phyloP scores from a whole-genome alignment of 2,888 invertebrate species.

The Rhagium mordax region DNA sequence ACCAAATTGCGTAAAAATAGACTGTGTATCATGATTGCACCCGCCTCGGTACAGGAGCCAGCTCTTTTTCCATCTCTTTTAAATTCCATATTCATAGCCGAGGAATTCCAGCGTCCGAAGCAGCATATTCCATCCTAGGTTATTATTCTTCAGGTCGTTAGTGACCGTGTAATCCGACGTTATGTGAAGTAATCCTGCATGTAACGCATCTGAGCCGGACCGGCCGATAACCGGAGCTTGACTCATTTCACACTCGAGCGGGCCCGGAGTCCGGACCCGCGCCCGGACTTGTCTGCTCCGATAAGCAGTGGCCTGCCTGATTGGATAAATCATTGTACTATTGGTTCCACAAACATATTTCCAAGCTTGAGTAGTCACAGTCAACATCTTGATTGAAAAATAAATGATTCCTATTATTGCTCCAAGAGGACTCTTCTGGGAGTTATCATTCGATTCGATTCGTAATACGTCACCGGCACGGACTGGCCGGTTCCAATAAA shows the following conservation, averaged over 20 bases:
- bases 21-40: no score
- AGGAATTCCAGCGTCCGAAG: not conserved
- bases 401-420: constrained; percentile 51
- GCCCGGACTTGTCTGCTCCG: constrained; percentile 60
- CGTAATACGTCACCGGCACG: not conserved
- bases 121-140: constrained; percentile 17
- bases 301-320: constrained; percentile 61
- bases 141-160: constrained; percentile 59
- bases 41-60: no score
- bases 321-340: constrained; percentile 65
- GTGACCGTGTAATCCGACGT: constrained; percentile 63
- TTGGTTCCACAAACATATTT: constrained; percentile 61
- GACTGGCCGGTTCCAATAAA: not conserved
- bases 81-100: not conserved
- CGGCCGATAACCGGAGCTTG: constrained; percentile 55
- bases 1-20: no score
- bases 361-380: constrained; percentile 49
- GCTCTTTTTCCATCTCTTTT: no score
- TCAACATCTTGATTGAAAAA: constrained; percentile 55
- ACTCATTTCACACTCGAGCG: constrained; percentile 64
- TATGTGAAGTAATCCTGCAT: constrained; percentile 62
- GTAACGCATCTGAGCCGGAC: constrained; percentile 59
- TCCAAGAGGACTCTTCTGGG: constrained; percentile 3
- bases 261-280: constrained; percentile 55
- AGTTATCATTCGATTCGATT: constrained; percentile 1